Evolutionary conservation across 1,140 invertebrate species (phyloP), one percentile per base, ranked within the genome.

Genomic region (Akabosia matsudoensis): DNA sequence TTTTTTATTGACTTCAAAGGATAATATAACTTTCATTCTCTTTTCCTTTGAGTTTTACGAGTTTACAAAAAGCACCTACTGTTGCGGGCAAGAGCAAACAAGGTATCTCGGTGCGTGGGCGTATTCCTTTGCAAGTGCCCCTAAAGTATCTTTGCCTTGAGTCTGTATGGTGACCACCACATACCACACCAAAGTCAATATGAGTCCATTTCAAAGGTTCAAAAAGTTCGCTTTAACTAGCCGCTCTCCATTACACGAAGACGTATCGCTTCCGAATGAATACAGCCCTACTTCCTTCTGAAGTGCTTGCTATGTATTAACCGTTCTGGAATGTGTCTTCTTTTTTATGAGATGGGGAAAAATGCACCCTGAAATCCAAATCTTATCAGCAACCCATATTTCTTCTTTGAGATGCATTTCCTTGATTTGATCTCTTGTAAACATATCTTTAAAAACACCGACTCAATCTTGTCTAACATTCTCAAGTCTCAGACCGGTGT

Each of bases 381-480:
- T 18, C 18, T 45, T 45, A 45, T 45, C 37, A 45, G 37, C 37
- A 45, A 18, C 18, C 37, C 37, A 45, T 45, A 45, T 45, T 45
- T 45, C 37, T 45, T 45, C 37, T 45, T 45, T 45, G 18, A 45
- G 7, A 18, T 45, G 37, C 30, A 30, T 4, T 61, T 22, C 22
- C 24, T 67, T 10, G 22, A 67, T 7, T 67, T 67, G 54, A 56
- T 56, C 24, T 22, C 14, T 67, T 13, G 26, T 67, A n/a, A 67
- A n/a, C n/a, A n/a, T n/a, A n/a, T n/a, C 30, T 67, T 24, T 67
- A 67, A 67, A 67, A 67, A 67, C 61, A 67, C 61, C 61, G 61
- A 67, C 61, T 31, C 10, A 67, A 67, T 31, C 30, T 67, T 7
- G 7, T 22, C 24, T n/a, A 10, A 2, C 61, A 30, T 28, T 67